phyloP scores from a whole-genome alignment of 2,113 vertebrate species.

The Pelmatolapia mariae region DNA sequence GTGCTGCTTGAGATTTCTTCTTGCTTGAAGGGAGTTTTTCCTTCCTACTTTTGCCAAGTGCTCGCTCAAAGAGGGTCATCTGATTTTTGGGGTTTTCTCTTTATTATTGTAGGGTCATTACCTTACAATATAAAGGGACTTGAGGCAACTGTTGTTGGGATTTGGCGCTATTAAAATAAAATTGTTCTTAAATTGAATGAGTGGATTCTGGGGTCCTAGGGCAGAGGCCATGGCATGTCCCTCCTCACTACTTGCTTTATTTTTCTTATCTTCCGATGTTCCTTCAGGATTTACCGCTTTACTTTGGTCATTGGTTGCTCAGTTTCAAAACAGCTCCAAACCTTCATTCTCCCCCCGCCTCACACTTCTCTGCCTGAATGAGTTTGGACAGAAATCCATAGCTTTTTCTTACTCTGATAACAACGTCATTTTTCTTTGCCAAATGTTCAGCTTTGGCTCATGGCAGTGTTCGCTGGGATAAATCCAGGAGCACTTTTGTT shows the following conservation, averaged over 20 bases:
- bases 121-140: neutral
- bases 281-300: neutral
- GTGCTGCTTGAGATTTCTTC: neutral
- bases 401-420: neutral
- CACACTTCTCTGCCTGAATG: neutral
- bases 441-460: neutral
- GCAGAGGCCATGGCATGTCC: fast-evolving
- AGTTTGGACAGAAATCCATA: neutral
- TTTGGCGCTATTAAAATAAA: neutral
- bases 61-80: neutral
- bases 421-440: neutral
- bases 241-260: neutral
- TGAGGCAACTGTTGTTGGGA: neutral
- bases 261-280: neutral
- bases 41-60: fast-evolving
- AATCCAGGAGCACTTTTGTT: neutral
- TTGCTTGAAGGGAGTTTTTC: neutral
- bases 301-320: neutral
- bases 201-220: neutral
- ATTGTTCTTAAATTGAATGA: neutral
- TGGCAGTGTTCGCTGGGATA: neutral
- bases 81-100: neutral
- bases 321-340: neutral
- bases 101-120: neutral
- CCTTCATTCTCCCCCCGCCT: neutral